These are phyloP conservation scores for Antheraea mylitta DNA, from an alignment of 1,140 invertebrate genomes.

Conservation along the genomic window DNA sequence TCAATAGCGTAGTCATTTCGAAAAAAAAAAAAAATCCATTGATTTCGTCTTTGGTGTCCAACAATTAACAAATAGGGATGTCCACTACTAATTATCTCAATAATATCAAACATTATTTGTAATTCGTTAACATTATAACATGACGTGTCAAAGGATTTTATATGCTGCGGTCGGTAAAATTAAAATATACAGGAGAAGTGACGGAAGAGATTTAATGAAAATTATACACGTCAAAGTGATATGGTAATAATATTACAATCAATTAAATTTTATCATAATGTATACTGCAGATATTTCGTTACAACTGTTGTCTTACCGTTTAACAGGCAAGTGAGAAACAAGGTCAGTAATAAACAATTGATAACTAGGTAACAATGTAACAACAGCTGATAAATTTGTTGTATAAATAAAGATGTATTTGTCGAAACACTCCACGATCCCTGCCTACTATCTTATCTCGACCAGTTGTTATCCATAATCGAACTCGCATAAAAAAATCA, in stretches of 20 bases:
- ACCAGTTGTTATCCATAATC: background rate
- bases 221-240: background rate
- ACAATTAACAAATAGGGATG: too few species aligned
- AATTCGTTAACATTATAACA: too few species aligned
- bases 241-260: background rate
- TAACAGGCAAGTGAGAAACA: background rate
- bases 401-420: constrained; percentile 1
- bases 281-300: background rate
- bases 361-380: background rate
- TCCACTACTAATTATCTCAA: too few species aligned
- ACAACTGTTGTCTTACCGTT: background rate
- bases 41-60: too few species aligned
- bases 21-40: too few species aligned
- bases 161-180: background rate
- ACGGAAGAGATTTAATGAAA: background rate
- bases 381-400: background rate
- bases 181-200: background rate
- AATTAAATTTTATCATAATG: background rate
- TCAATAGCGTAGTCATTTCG: too few species aligned
- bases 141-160: too few species aligned
- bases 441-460: background rate
- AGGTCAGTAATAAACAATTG: background rate
- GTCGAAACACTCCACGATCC: background rate
- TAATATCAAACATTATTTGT: too few species aligned
- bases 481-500: background rate